Evolutionary conservation across 2,797 vertebrate genomes (phyloP).

Genomic region (Sebastes diaconus): DNA sequence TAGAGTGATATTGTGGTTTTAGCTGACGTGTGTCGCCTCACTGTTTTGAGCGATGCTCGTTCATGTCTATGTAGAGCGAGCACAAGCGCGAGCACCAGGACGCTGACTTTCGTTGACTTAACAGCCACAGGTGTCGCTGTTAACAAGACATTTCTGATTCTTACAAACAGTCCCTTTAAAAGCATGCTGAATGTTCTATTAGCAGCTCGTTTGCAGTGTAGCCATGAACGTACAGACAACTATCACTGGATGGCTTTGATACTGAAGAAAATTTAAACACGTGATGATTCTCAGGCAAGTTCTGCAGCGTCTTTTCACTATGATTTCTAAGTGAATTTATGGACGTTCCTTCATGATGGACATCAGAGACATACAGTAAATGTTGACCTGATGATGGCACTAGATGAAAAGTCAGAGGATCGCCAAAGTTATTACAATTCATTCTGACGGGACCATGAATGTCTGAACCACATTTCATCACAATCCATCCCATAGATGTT

Average conservation of each 20-base stretch:
- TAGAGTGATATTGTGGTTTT: too few species aligned
- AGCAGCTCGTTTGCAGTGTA: background rate
- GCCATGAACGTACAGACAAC: background rate
- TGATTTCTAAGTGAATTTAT: background rate
- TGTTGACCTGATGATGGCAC: background rate
- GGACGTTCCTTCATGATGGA: background rate
- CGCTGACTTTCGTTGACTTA: too few species aligned
- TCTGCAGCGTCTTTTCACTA: background rate
- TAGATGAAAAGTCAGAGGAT: background rate
- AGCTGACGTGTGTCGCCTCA: too few species aligned
- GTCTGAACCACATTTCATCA: background rate
- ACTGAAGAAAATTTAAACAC: background rate
- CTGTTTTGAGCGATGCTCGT: too few species aligned
- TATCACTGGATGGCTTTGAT: background rate
- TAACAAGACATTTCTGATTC: too few species aligned
- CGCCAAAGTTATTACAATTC: background rate
- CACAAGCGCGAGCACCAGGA: too few species aligned
- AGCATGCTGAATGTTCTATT: too few species aligned
- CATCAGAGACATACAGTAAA: background rate
- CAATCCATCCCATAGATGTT: background rate
- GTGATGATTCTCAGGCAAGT: background rate
- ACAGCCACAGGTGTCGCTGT: too few species aligned
- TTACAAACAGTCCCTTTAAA: too few species aligned
- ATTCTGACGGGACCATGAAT: background rate
- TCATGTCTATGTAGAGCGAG: too few species aligned